Percentiles rank a stretch among this genome's conserved stretches.
These are phyloP conservation scores for Macrosteles quadrilineatus DNA, from an alignment of 1,140 invertebrate genomes.

Conservation along the genomic window DNA sequence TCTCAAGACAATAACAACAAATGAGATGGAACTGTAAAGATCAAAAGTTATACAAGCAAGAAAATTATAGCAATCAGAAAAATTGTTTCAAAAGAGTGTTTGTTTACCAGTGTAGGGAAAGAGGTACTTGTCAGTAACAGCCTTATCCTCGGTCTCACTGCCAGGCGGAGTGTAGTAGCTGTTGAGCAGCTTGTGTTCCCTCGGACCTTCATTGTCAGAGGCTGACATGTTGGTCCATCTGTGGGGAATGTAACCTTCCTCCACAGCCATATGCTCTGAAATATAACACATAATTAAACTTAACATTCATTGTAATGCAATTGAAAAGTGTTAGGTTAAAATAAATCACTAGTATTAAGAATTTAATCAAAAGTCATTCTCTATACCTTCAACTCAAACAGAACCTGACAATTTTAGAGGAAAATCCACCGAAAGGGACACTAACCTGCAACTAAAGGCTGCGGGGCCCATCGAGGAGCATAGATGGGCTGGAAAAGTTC, in stretches of 20 bases:
- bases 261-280: conserved; percentile 27
- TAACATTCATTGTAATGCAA: not conserved
- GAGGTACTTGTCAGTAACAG: conserved; percentile 49
- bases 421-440: too few species aligned
- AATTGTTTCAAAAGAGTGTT: too few species aligned
- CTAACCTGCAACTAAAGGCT: conserved; percentile 4
- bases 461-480: conserved; percentile 69
- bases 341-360: too few species aligned
- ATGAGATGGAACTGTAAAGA: too few species aligned
- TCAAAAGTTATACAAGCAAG: too few species aligned
- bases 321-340: not conserved
- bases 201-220: conserved; percentile 39
- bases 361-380: too few species aligned
- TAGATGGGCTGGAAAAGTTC: conserved; percentile 70
- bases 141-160: conserved; percentile 37
- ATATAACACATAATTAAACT: not conserved
- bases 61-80: too few species aligned
- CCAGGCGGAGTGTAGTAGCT: conserved; percentile 19
- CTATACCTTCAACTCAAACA: too few species aligned
- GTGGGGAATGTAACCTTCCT: conserved; percentile 35
- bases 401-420: too few species aligned
- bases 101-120: conserved; percentile 53
- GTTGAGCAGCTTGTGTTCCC: conserved; percentile 31
- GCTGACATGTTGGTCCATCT: conserved; percentile 40
- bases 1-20: too few species aligned